A percentile compares a stretch with the other conserved stretches of the same genome.
phyloP scores from a whole-genome alignment of 2,797 vertebrate genomes.

The Phrynocephalus vlangalii region DNA sequence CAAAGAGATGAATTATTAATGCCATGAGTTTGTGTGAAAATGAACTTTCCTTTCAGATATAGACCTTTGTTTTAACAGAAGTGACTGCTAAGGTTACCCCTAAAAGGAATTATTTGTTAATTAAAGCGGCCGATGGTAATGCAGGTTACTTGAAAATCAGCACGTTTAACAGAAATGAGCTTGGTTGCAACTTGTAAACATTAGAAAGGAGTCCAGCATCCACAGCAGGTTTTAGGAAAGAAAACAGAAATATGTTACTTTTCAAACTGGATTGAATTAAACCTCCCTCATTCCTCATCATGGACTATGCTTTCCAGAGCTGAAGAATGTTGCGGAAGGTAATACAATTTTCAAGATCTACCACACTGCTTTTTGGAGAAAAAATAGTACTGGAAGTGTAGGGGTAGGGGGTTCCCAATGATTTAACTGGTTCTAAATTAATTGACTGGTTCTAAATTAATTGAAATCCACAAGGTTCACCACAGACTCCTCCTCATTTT shows the following conservation, averaged over 20 bases:
- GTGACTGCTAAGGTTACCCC: conserved; percentile 27
- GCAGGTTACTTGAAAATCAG: conserved; percentile 23
- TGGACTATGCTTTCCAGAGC: no score
- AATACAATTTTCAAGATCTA: background rate
- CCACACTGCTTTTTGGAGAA: background rate
- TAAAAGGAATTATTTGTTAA: conserved; percentile 40
- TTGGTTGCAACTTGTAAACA: background rate
- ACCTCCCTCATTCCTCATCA: background rate
- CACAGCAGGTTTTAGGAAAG: background rate
- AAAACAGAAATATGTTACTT: background rate
- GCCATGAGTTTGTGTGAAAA: fast-evolving
- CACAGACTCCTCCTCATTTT: background rate
- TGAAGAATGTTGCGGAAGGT: background rate
- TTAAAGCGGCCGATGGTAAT: conserved; percentile 30
- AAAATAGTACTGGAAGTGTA: background rate
- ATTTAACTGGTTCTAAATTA: background rate
- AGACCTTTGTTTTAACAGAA: conserved; percentile 41
- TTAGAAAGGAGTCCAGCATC: background rate
- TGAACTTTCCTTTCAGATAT: background rate
- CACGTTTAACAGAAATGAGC: conserved; percentile 20
- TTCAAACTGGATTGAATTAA: background rate
- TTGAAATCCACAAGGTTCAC: background rate
- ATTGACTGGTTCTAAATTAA: background rate
- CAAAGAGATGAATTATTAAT: conserved; percentile 45
- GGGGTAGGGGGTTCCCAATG: background rate